Conservation (phyloP, 2,888 invertebrate species). For the Acleris laterana region DNA sequence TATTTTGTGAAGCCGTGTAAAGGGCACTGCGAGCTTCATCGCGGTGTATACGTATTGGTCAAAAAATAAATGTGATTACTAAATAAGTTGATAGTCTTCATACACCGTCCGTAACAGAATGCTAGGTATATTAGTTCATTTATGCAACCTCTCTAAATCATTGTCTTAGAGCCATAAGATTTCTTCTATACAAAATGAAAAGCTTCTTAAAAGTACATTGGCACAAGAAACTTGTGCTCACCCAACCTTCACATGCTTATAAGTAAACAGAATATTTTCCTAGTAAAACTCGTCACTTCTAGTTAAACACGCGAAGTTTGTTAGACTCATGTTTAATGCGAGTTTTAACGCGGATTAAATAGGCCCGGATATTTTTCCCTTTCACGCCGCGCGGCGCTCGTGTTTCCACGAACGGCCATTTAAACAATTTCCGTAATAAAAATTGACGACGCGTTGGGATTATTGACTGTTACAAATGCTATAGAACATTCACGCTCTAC, state of each 20-base stretch:
- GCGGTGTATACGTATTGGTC: too few species aligned
- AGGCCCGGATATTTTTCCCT: conserved; percentile 13
- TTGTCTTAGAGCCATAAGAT: too few species aligned
- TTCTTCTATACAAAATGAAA: background rate
- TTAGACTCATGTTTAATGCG: conserved; percentile 23
- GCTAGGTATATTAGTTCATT: too few species aligned
- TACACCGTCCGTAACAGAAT: too few species aligned
- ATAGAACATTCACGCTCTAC: too few species aligned
- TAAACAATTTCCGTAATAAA: background rate
- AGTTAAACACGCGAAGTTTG: conserved; percentile 24
- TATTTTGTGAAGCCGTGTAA: too few species aligned
- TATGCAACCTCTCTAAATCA: too few species aligned
- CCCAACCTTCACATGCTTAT: background rate
- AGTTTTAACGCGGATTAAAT: conserved; percentile 30
- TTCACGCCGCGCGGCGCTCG: background rate
- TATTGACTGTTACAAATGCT: too few species aligned
- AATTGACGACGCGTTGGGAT: background rate
- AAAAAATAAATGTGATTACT: too few species aligned
- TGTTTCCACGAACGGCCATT: conserved; percentile 1
- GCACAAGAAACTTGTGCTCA: background rate
- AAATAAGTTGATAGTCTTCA: too few species aligned
- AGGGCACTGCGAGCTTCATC: too few species aligned
- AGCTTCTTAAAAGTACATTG: background rate
- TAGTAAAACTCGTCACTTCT: conserved; percentile 17
- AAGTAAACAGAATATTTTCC: conserved; percentile 1